These are phyloP conservation scores for Eulimnadia texana DNA, from an alignment of 1,140 invertebrate genomes.

Conservation along the genomic window DNA sequence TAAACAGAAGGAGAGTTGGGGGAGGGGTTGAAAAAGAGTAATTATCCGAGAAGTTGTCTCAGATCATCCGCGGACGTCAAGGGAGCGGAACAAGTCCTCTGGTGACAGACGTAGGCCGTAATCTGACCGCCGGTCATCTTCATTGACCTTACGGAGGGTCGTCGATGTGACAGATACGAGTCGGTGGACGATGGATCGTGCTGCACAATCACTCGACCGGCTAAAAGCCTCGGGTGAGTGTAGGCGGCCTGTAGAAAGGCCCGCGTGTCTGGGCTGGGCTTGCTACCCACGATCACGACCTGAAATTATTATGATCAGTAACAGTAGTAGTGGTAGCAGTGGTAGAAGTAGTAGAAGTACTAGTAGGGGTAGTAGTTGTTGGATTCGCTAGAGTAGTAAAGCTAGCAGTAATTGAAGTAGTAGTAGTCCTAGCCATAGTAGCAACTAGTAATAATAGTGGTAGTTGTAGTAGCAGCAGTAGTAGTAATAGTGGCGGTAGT, in stretches of 20 bases:
- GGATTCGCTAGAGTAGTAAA: too few relatives aligned
- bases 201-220: constrained; percentile 15
- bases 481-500: too few relatives aligned
- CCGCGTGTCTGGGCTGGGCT: constrained; percentile 23
- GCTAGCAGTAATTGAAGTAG: too few relatives aligned
- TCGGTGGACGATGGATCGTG: constrained; percentile 13
- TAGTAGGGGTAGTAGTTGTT: too few relatives aligned
- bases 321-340: too few relatives aligned
- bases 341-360: too few relatives aligned
- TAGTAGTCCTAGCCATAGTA: too few relatives aligned
- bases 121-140: constrained; percentile 37
- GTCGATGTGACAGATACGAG: constrained; percentile 13
- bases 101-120: constrained; percentile 65
- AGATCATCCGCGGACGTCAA: constrained; percentile 52
- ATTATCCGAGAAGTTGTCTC: constrained; percentile 39
- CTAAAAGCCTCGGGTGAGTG: constrained; percentile 10
- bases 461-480: too few relatives aligned
- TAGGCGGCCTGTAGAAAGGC: constrained; percentile 15
- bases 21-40: background rate
- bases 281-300: constrained; percentile 23
- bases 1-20: background rate
- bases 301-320: too few relatives aligned
- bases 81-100: constrained; percentile 60
- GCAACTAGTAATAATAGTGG: too few relatives aligned
- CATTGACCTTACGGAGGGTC: constrained; percentile 24